Conservation (phyloP, 1,140 invertebrate species). For the Hypsibius dujardini region DNA sequence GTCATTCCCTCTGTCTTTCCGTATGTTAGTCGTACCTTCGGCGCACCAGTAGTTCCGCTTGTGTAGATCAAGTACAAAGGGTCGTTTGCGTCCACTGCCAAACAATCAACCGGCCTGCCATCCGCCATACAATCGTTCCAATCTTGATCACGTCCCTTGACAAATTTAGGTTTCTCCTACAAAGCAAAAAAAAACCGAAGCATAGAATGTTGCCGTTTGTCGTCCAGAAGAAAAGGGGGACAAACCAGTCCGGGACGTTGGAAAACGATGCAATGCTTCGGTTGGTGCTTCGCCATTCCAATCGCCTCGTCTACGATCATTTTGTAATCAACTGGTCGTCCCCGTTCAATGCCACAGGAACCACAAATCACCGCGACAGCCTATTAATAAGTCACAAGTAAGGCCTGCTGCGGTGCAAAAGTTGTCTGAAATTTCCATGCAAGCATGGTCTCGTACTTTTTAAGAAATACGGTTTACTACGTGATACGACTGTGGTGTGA, state of each 20-base stretch:
- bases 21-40: slow-evolving; percentile 28
- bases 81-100: slow-evolving; percentile 67
- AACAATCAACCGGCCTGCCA: slow-evolving; percentile 51
- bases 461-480: too few species aligned
- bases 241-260: slow-evolving; percentile 47
- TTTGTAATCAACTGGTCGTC: slow-evolving; percentile 43
- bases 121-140: slow-evolving; percentile 53
- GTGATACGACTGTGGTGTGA: too few species aligned
- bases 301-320: slow-evolving; percentile 70
- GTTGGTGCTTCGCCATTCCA: slow-evolving; percentile 45
- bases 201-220: too few species aligned
- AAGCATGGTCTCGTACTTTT: too few species aligned
- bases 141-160: slow-evolving; percentile 45
- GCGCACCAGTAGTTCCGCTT: slow-evolving; percentile 61
- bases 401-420: too few species aligned
- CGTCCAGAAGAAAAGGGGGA: not conserved
- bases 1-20: too few species aligned
- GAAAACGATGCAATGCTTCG: slow-evolving; percentile 57
- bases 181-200: not conserved
- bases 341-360: slow-evolving; percentile 16
- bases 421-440: too few species aligned
- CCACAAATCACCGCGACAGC: slow-evolving; percentile 18
- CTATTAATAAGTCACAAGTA: not conserved
- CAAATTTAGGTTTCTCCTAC: slow-evolving; percentile 38
- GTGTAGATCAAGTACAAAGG: slow-evolving; percentile 82